Percentiles rank a stretch among this genome's conserved stretches.
Evolutionary conservation across 1,140 invertebrate genomes (phyloP).

Genomic region (Drosophila bocqueti): DNA sequence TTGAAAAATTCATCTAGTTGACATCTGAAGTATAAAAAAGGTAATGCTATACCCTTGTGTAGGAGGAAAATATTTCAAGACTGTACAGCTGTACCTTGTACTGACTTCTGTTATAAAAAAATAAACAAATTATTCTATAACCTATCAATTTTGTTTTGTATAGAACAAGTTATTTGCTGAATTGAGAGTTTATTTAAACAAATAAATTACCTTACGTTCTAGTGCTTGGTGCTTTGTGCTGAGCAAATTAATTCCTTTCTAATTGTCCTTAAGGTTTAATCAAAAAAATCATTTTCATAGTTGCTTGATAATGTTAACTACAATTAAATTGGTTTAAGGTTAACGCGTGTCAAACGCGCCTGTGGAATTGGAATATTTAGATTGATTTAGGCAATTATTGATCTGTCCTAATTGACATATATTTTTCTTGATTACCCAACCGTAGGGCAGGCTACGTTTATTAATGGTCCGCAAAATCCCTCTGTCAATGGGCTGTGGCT

Average conservation of each 20-base stretch:
- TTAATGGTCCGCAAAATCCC: conserved; percentile 30
- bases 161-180: too few relatives aligned
- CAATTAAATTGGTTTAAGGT: background rate
- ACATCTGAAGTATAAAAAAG: background rate
- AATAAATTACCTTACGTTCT: too few relatives aligned
- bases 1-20: background rate
- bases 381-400: conserved; percentile 15
- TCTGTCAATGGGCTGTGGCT: conserved; percentile 26
- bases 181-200: too few relatives aligned
- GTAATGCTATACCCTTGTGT: too few relatives aligned
- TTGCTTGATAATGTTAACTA: background rate
- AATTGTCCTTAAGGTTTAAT: background rate
- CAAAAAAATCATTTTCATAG: background rate
- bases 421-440: background rate
- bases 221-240: too few relatives aligned
- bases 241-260: background rate
- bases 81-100: too few relatives aligned
- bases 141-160: too few relatives aligned
- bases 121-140: too few relatives aligned
- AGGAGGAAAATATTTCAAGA: too few relatives aligned
- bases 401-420: conserved; percentile 15
- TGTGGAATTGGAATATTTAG: background rate
- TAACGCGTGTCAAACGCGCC: background rate
- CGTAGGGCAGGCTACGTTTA: conserved; percentile 8
- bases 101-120: too few relatives aligned